phyloP scores from a whole-genome alignment of 2,113 vertebrate genomes.

The Pollimyrus isidori region DNA sequence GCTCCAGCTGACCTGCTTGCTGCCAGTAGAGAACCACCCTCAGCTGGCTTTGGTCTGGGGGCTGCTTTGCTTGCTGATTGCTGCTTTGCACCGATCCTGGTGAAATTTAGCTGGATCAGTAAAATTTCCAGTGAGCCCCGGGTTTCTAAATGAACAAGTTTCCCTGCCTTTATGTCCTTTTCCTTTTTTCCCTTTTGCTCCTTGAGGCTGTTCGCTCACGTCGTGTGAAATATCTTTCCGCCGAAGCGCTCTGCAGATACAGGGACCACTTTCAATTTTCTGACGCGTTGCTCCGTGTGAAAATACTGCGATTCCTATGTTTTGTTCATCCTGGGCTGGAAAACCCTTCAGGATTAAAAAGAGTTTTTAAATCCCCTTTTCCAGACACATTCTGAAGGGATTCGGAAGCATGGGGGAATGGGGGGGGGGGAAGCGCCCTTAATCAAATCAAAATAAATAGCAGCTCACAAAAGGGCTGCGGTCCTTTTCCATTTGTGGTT shows the following conservation, averaged over 20 bases:
- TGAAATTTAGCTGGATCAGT: slow-evolving; percentile 50
- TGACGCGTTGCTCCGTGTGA: slow-evolving; percentile 30
- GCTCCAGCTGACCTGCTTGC: neutral
- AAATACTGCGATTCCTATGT: slow-evolving; percentile 52
- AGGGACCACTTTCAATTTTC: slow-evolving; percentile 52
- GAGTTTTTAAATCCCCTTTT: slow-evolving; percentile 63
- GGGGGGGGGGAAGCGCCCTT: slow-evolving; percentile 59
- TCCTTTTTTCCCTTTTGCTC: slow-evolving; percentile 8
- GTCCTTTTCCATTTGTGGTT: slow-evolving; percentile 50
- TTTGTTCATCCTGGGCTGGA: slow-evolving; percentile 42
- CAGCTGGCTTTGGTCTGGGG: slow-evolving; percentile 28
- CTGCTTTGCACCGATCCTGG: slow-evolving; percentile 41
- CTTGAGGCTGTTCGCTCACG: slow-evolving; percentile 43
- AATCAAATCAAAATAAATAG: slow-evolving; percentile 70
- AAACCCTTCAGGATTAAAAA: slow-evolving; percentile 60
- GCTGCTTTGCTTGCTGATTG: neutral
- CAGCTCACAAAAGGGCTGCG: slow-evolving; percentile 50
- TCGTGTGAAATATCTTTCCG: slow-evolving; percentile 50
- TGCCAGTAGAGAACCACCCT: neutral
- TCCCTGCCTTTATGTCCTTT: slow-evolving; percentile 35
- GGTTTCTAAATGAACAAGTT: slow-evolving; percentile 55
- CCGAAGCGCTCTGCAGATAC: slow-evolving; percentile 47
- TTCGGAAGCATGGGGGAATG: slow-evolving; percentile 49
- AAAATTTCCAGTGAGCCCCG: slow-evolving; percentile 50
- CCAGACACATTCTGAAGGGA: slow-evolving; percentile 65